Evolutionary conservation across 2,797 vertebrate genomes (phyloP), one percentile per base, ranked within the genome.

Genomic region (Coilia nasus): DNA sequence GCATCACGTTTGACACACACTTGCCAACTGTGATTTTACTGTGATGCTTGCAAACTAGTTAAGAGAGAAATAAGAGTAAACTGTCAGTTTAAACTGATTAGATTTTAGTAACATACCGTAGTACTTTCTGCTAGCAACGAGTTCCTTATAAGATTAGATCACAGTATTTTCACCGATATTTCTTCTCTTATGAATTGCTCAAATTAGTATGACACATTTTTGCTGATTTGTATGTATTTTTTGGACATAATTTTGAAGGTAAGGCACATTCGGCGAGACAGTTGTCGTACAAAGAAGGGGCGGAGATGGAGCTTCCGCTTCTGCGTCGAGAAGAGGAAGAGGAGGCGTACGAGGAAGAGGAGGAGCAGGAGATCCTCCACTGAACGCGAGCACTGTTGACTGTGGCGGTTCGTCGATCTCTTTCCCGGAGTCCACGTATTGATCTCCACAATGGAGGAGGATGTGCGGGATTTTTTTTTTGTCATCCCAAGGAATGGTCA

Each of bases 221-320:
- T 23, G n/a, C 60, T 64, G 60, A 64, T 25, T 64, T 28, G 21
- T 21, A n/a, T 60, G 21, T 9, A 25, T 28, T 75, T 17, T 21
- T 41, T 1, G 0, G 71, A 21, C 71, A 44, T 21, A 17, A 44
- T 41, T 44, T 75, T 17, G 31, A 87, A 95, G 95, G 87, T 82
- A 95, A 95, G 82, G 85, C 83, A 1, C 85, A 85, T 0, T 90
- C 90, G 9, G 41, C 93, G 25, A 93, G 95, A 84, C 91, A 93
- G 23, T 89, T 93, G n/a, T 93, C 88, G 90, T 93, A 87, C 21
- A 89, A 92, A 62, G 94, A 88, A 86, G 92, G 91, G 81, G 90
- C 94, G 0, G 96, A 97, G 90, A 92, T 97, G 44, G 96, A 97
- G 94, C 90, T 98, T 81, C 95, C 96, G 0, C 93, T 98, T 83